phyloP scores from a whole-genome alignment of 2,888 invertebrate genomes.

The Meteorus colon region DNA sequence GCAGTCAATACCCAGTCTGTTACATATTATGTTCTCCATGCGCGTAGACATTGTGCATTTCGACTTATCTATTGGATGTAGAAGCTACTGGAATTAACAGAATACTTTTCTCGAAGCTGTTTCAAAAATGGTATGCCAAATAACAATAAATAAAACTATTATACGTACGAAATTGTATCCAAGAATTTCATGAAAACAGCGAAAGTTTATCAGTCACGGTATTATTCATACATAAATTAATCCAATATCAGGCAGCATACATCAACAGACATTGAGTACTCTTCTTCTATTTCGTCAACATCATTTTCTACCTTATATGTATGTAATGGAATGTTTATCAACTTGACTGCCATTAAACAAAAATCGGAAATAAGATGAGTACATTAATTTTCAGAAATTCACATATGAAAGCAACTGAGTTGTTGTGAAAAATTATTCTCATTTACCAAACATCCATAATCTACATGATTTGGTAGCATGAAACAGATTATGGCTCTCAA shows the following conservation, averaged over 20 bases:
- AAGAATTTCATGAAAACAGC: constrained; percentile 39
- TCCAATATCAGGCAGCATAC: background rate
- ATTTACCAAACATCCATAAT: too few species aligned
- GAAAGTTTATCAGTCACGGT: constrained; percentile 39
- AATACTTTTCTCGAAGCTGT: constrained; percentile 32
- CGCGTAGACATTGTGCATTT: constrained; percentile 1
- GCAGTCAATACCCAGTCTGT: too few species aligned
- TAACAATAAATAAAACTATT: constrained; percentile 4
- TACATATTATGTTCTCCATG: too few species aligned
- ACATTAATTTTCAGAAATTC: too few species aligned
- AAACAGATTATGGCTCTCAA: too few species aligned
- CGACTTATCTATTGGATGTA: constrained; percentile 37
- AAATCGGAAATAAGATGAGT: too few species aligned
- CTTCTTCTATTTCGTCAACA: background rate
- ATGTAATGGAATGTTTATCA: too few species aligned
- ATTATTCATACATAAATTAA: constrained; percentile 4
- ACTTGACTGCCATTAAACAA: too few species aligned
- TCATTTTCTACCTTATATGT: too few species aligned
- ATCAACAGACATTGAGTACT: background rate
- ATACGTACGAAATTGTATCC: constrained; percentile 24
- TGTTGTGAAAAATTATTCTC: too few species aligned
- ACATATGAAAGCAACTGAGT: too few species aligned
- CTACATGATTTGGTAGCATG: too few species aligned
- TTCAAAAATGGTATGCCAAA: background rate
- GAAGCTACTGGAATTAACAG: background rate